Percentiles rank a stretch among this genome's conserved stretches.
Evolutionary conservation across 23 tunicate species (phyloP).

Genomic region (Styela clava): DNA sequence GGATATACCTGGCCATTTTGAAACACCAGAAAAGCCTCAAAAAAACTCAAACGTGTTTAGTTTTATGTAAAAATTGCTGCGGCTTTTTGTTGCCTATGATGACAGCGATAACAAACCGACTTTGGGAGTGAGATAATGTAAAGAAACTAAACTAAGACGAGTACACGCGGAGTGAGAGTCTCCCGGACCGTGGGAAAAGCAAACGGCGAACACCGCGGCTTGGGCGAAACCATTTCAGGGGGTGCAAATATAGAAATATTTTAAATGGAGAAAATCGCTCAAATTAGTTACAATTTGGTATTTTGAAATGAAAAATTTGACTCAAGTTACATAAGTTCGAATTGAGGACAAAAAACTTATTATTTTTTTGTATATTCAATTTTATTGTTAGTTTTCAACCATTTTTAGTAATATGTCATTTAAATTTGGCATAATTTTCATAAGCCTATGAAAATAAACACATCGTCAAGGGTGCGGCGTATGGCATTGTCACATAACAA

Average conservation of each 20-base stretch:
- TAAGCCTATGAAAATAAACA: neutral
- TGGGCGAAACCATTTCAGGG: slow-evolving; percentile 25
- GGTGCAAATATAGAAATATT: neutral
- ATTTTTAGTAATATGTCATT: too few species aligned
- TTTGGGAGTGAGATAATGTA: slow-evolving; percentile 30
- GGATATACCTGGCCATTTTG: too few species aligned
- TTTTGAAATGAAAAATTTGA: too few species aligned
- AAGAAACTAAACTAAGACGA: slow-evolving; percentile 9
- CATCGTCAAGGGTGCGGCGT: neutral
- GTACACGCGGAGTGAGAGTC: slow-evolving; percentile 5
- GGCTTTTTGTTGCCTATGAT: slow-evolving; percentile 2
- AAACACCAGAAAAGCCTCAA: too few species aligned
- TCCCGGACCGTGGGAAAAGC: slow-evolving; percentile 45
- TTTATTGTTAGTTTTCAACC: too few species aligned
- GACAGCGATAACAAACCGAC: slow-evolving; percentile 25
- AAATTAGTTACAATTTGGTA: neutral
- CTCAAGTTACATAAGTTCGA: too few species aligned
- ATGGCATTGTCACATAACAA: neutral
- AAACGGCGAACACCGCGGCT: slow-evolving; percentile 18
- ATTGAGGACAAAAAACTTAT: too few species aligned
- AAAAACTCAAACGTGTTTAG: too few species aligned
- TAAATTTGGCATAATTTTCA: too few species aligned
- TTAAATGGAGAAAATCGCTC: neutral
- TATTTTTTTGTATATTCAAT: too few species aligned
- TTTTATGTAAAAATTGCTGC: too few species aligned